These are phyloP conservation scores for Danaus chrysippus DNA, from an alignment of 2,888 invertebrate genomes.

Conservation along the genomic window DNA sequence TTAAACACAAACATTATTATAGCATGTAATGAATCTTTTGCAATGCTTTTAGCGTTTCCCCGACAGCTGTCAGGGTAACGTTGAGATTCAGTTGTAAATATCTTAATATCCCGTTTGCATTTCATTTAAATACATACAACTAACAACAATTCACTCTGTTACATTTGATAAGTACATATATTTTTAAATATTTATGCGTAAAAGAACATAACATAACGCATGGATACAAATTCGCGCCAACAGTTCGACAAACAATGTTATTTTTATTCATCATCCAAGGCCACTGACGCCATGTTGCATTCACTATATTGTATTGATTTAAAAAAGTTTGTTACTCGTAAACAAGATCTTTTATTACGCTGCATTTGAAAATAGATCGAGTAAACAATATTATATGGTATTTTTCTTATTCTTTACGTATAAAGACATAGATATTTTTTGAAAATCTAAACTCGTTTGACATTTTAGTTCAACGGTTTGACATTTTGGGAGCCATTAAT, in stretches of 20 bases:
- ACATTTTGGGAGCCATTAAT: conserved; percentile 23
- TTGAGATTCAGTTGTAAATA: neutral
- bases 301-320: conserved; percentile 50
- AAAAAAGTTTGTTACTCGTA: conserved; percentile 52
- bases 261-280: conserved; percentile 71
- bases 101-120: neutral
- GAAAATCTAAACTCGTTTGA: neutral
- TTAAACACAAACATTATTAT: conserved; percentile 51
- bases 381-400: conserved; percentile 10
- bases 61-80: conserved; percentile 17
- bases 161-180: neutral
- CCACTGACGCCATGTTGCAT: conserved; percentile 68
- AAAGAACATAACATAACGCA: conserved; percentile 36
- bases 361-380: conserved; percentile 33
- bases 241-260: conserved; percentile 63
- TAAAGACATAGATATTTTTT: too few species aligned
- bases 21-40: conserved; percentile 40
- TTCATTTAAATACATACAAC: neutral
- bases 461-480: conserved; percentile 10
- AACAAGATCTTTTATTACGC: conserved; percentile 54
- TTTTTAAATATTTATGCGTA: conserved; percentile 11
- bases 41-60: conserved; percentile 59
- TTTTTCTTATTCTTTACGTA: too few species aligned
- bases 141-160: neutral
- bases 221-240: conserved; percentile 65